Conservation (phyloP, 2,797 vertebrate species). For the Lophotriccus pileatus region DNA sequence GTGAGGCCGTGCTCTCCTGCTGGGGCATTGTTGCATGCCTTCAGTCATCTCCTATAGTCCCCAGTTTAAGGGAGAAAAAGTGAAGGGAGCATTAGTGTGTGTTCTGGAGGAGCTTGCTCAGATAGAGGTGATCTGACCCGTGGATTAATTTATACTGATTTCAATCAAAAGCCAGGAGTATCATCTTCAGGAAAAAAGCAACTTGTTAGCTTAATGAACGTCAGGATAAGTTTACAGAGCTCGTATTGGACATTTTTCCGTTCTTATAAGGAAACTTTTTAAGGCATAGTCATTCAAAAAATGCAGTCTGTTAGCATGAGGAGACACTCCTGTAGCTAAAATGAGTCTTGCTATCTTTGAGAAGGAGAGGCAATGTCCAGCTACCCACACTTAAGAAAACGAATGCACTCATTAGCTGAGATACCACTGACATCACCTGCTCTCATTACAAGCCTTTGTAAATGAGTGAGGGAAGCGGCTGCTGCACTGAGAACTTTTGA, state of each 20-base stretch:
- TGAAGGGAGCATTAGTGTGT: background rate
- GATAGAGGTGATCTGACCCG: background rate
- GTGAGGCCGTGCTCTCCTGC: background rate
- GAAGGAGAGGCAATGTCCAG: background rate
- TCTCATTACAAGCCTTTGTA: background rate
- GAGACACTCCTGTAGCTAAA: background rate
- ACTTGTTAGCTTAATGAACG: background rate
- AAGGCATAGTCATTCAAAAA: background rate
- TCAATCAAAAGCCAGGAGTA: background rate
- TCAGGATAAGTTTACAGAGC: background rate
- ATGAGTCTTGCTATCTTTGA: background rate
- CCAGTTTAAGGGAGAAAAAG: background rate
- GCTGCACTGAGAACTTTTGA: background rate
- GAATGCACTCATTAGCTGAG: background rate
- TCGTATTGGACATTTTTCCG: background rate
- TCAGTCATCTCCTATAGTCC: background rate
- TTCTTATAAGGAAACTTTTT: background rate
- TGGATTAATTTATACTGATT: background rate
- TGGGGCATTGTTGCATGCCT: conserved; percentile 3
- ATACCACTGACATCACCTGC: background rate
- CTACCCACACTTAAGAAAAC: background rate
- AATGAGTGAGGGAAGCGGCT: background rate
- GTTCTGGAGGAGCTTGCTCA: background rate
- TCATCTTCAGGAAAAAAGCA: background rate
- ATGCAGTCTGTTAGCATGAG: background rate